These are phyloP conservation scores for Alectura lathami DNA, from an alignment of 2,113 vertebrate species.

Conservation along the genomic window DNA sequence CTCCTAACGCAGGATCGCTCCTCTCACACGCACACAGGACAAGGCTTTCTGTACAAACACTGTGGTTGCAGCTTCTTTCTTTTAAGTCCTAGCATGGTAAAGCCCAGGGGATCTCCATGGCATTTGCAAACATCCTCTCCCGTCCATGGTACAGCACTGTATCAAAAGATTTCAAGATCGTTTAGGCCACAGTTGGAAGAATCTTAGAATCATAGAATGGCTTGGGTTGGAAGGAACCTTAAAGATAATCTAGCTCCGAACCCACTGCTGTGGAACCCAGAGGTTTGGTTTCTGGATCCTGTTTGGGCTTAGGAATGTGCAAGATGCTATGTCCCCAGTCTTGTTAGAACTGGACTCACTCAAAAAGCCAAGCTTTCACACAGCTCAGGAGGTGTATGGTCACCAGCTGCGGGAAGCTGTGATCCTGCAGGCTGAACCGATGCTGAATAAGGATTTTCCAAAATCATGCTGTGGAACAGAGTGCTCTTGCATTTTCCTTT, in stretches of 20 bases:
- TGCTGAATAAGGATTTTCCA: slow-evolving; percentile 43
- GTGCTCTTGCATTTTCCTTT: neutral
- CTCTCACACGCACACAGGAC: rapidly evolving
- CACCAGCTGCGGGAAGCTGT: neutral
- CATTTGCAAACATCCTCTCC: neutral
- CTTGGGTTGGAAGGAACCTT: too few species aligned
- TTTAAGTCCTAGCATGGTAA: neutral
- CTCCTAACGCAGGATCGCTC: neutral
- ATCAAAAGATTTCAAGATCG: neutral
- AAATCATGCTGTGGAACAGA: neutral
- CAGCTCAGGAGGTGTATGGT: neutral
- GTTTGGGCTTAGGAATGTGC: neutral
- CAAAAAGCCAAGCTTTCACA: neutral
- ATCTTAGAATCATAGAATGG: too few species aligned
- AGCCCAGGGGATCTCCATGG: neutral
- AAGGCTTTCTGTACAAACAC: neutral
- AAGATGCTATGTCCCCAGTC: neutral
- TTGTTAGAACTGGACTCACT: neutral
- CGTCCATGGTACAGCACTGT: too few species aligned
- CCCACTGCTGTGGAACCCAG: too few species aligned
- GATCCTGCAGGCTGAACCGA: slow-evolving; percentile 18
- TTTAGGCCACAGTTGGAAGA: neutral
- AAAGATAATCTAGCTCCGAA: too few species aligned
- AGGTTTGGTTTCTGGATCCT: neutral
- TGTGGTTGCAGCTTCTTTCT: neutral